These are phyloP conservation scores for Corythoichthys haematopterus DNA, from an alignment of 2,113 vertebrate species.

Conservation along the genomic window DNA sequence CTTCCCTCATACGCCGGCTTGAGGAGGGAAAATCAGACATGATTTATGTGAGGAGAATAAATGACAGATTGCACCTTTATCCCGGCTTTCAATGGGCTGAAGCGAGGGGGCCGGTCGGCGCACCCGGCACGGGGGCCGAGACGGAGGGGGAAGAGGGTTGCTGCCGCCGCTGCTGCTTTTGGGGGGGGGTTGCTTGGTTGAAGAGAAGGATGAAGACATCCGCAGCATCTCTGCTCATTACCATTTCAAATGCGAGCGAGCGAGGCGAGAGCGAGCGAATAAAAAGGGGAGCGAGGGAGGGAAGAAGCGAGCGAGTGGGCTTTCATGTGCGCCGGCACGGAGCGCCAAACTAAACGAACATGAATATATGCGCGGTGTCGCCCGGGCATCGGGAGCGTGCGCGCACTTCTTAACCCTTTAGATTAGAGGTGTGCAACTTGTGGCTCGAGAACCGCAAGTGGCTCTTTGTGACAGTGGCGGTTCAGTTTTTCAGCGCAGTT, in stretches of 20 bases:
- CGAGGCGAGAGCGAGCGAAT: conserved; percentile 41
- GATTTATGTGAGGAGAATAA: conserved; percentile 53
- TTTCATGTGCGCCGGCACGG: conserved; percentile 68
- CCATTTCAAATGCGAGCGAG: conserved; percentile 68
- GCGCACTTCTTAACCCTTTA: conserved; percentile 11
- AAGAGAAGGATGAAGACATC: conserved; percentile 68
- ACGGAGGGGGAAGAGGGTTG: conserved; percentile 15
- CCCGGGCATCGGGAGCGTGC: conserved; percentile 32
- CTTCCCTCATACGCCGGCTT: conserved; percentile 18
- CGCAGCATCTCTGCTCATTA: conserved; percentile 70
- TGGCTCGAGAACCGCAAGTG: too few relatives aligned
- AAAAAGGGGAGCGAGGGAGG: conserved; percentile 20
- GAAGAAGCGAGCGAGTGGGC: conserved; percentile 44
- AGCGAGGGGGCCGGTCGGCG: conserved; percentile 42
- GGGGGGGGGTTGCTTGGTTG: not conserved
- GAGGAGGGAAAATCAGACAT: conserved; percentile 40
- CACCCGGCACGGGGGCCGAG: conserved; percentile 27
- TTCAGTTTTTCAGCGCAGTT: too few relatives aligned
- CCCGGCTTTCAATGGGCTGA: conserved; percentile 52
- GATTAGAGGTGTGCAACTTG: conserved; percentile 18
- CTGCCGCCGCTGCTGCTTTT: not conserved
- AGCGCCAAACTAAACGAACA: conserved; percentile 67
- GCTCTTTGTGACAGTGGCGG: too few relatives aligned
- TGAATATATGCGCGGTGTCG: conserved; percentile 64
- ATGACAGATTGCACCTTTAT: conserved; percentile 65